Evolutionary conservation across 2,113 vertebrate species (phyloP), one percentile per base, ranked within the genome.

Genomic region (Balaeniceps rex): DNA sequence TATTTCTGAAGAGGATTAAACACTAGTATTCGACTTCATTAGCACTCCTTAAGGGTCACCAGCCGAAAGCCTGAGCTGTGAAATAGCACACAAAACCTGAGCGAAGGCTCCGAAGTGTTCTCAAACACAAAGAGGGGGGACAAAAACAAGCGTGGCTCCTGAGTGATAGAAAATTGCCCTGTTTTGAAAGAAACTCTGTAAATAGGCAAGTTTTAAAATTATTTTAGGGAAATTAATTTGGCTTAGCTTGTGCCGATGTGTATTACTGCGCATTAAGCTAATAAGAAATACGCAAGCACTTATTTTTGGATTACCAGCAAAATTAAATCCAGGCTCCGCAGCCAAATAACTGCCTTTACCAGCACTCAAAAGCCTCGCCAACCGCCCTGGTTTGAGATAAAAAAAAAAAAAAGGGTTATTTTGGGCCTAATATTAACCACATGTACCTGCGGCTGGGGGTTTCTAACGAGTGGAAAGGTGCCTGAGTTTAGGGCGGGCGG

Each of bases 301-400:
- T 99, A 99, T 98, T 99, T 98, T 97, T 98, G 98, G 98, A 99
- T 99, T 99, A 98, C 98, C 97, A 98, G 96, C 97, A 97, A 99
- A 99, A 99, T 99, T 99, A 99, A 99, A 99, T 99, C 99, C 99
- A 99, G 99, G 98, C 98, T 98, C 98, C 34, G 2, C 92, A 89
- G 93, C 91, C 96, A 96, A 97, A 97, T 98, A 98, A 98, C 98
- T 97, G 95, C 96, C 97, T 98, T 96, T 97, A 94, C 96, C 89
- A 74, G 87, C 29, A 36, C 97, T 98, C 98, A 95, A 96, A 97
- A 93, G 88, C 97, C 69, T 96, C 77, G 44, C 95, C 96, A 94
- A 83, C 97, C 75, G 33, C 91, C 97, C 97, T 83, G 94, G 97
- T 98, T 97, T 98, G 98, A 98, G 98, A 97, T 9, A 74, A 81